Conservation (phyloP, 2,797 vertebrate species). For the Lithobates sylvaticus region DNA sequence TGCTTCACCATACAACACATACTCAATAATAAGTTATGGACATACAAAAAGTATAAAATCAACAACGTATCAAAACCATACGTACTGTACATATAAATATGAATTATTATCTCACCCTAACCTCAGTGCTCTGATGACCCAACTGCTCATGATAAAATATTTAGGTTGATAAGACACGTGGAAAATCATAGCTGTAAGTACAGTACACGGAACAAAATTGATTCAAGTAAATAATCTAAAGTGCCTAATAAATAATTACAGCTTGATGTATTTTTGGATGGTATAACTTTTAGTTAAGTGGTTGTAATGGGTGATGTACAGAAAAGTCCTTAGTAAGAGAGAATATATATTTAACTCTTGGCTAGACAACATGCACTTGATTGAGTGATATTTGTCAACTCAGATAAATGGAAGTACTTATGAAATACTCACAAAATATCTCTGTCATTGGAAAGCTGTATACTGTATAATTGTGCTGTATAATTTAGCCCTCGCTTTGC, state of each 20-base stretch:
- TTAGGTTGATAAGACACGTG: conserved; percentile 37
- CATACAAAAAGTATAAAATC: too few species aligned
- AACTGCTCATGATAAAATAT: conserved; percentile 29
- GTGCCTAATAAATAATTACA: conserved; percentile 59
- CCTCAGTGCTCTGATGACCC: conserved; percentile 6
- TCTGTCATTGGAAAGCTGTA: too few species aligned
- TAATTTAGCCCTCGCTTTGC: too few species aligned
- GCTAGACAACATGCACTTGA: neutral
- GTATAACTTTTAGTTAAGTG: conserved; percentile 54
- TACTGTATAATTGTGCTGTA: too few species aligned
- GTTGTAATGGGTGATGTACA: conserved; percentile 48
- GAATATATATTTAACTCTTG: conserved; percentile 46
- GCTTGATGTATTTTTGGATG: conserved; percentile 53
- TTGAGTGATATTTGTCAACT: conserved; percentile 54
- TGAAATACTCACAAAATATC: too few species aligned
- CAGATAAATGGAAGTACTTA: conserved; percentile 41
- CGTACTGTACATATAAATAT: neutral
- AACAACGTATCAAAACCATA: too few species aligned
- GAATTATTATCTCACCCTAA: neutral
- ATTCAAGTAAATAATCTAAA: conserved; percentile 47
- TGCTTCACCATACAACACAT: too few species aligned
- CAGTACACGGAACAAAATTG: conserved; percentile 47
- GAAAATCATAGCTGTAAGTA: conserved; percentile 50
- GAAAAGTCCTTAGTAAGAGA: conserved; percentile 50
- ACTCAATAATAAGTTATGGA: too few species aligned